phyloP scores from a whole-genome alignment of 2,888 invertebrate species.

The Sinhomidia bicolor region DNA sequence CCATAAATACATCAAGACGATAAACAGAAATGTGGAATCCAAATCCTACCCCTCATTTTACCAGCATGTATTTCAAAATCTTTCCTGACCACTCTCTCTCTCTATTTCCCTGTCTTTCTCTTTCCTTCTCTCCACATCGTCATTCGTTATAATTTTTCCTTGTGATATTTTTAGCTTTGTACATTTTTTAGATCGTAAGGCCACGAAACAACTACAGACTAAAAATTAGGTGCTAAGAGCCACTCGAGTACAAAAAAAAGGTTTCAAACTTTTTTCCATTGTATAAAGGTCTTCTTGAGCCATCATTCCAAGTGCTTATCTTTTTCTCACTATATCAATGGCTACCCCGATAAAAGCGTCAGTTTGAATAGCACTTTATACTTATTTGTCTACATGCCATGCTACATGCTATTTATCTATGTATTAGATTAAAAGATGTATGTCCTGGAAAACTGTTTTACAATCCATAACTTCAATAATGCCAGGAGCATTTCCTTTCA shows the following conservation, averaged over 20 bases:
- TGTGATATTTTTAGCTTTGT: conserved; percentile 50
- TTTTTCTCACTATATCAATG: too few relatives aligned
- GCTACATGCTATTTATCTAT: too few relatives aligned
- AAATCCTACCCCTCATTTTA: conserved; percentile 50
- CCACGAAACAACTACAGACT: neutral
- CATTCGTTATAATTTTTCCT: conserved; percentile 49
- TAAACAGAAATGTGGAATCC: conserved; percentile 61
- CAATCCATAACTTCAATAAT: too few relatives aligned
- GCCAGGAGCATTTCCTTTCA: too few relatives aligned
- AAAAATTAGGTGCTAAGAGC: neutral
- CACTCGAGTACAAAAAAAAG: conserved; percentile 24
- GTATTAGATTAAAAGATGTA: too few relatives aligned
- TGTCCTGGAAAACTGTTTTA: too few relatives aligned
- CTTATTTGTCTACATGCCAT: too few relatives aligned
- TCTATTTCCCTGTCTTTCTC: too few relatives aligned
- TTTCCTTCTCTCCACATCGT: neutral
- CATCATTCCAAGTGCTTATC: neutral
- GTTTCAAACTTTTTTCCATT: neutral
- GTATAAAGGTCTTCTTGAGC: neutral
- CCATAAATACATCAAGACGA: conserved; percentile 69
- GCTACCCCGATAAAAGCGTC: too few relatives aligned
- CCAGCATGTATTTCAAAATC: conserved; percentile 44
- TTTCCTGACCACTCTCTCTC: conserved; percentile 56
- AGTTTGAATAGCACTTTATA: too few relatives aligned
- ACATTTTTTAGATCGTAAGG: conserved; percentile 49